A percentile compares a stretch with the other conserved stretches of the same genome.
Conservation (phyloP, 2,113 vertebrate species). For the Myrmophylax atrothorax region DNA sequence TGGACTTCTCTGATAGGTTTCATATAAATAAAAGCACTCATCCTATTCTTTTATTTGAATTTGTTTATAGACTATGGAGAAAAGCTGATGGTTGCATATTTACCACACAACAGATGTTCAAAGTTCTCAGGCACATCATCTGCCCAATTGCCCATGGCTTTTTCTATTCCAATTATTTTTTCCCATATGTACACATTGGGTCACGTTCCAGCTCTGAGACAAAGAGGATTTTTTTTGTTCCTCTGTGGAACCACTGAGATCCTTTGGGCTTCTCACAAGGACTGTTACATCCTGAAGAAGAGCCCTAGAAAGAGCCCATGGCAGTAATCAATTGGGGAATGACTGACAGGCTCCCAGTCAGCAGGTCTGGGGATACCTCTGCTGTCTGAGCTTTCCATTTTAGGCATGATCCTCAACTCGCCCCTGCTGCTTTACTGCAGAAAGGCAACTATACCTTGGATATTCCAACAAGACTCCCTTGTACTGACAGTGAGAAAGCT, state of each 20-base stretch:
- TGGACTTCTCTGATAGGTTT: background rate
- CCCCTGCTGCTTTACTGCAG: background rate
- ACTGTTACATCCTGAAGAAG: background rate
- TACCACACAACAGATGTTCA: slow-evolving; percentile 51
- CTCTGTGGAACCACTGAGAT: background rate
- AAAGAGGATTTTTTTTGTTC: background rate
- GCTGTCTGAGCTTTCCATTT: background rate
- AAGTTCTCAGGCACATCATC: slow-evolving; percentile 55
- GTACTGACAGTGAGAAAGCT: background rate
- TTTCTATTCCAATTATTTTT: slow-evolving; percentile 52
- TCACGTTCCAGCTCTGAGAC: background rate
- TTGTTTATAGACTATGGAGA: slow-evolving; percentile 22
- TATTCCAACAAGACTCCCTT: background rate
- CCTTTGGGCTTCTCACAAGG: background rate
- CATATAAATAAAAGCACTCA: slow-evolving; percentile 5
- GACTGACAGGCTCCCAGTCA: background rate
- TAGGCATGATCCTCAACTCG: background rate
- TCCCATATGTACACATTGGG: slow-evolving; percentile 38
- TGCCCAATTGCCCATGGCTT: slow-evolving; percentile 62
- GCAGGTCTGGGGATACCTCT: background rate
- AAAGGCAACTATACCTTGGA: background rate
- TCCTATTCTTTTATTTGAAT: slow-evolving; percentile 13
- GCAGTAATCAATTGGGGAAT: background rate
- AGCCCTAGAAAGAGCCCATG: background rate
- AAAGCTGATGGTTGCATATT: slow-evolving; percentile 56